These are phyloP conservation scores for Perca schrenkii DNA, from an alignment of 2,113 vertebrate genomes.

Conservation along the genomic window DNA sequence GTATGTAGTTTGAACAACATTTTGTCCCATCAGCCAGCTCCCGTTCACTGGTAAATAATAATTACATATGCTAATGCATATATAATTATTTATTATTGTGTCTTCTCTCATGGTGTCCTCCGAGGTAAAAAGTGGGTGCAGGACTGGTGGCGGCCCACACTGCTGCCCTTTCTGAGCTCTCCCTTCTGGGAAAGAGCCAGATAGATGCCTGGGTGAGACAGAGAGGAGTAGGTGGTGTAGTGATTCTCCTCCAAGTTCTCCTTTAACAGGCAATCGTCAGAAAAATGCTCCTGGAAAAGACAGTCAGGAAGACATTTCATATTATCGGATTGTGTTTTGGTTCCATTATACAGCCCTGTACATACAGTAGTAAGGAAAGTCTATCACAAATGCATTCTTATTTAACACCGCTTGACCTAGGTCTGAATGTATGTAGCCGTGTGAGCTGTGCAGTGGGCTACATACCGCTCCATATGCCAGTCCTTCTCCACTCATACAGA, in stretches of 20 bases:
- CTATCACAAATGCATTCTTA: no score
- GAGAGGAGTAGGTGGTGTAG: slow-evolving; percentile 83
- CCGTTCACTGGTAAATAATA: neutral
- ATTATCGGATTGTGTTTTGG: neutral
- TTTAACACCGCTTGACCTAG: neutral
- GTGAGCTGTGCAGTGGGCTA: neutral
- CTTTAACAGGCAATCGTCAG: slow-evolving; percentile 77
- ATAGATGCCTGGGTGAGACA: slow-evolving; percentile 64
- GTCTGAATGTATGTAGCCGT: neutral
- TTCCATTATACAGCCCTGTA: neutral
- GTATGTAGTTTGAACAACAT: neutral
- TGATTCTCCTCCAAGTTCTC: slow-evolving; percentile 82
- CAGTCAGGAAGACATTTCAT: neutral
- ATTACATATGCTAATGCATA: neutral
- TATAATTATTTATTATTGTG: neutral
- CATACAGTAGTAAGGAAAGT: neutral
- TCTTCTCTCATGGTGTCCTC: slow-evolving; percentile 11
- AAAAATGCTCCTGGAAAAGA: slow-evolving; percentile 72
- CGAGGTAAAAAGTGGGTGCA: slow-evolving; percentile 80
- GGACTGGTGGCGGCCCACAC: slow-evolving; percentile 59
- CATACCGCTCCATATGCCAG: slow-evolving; percentile 69
- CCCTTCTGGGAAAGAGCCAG: slow-evolving; percentile 80
- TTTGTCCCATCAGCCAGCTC: neutral
- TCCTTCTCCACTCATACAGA: slow-evolving; percentile 78
- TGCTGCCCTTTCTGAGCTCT: slow-evolving; percentile 65